A percentile compares a stretch with the other conserved stretches of the same genome.
Conservation (phyloP, 1,140 invertebrate species). For the Drosophila nigrodunni region DNA sequence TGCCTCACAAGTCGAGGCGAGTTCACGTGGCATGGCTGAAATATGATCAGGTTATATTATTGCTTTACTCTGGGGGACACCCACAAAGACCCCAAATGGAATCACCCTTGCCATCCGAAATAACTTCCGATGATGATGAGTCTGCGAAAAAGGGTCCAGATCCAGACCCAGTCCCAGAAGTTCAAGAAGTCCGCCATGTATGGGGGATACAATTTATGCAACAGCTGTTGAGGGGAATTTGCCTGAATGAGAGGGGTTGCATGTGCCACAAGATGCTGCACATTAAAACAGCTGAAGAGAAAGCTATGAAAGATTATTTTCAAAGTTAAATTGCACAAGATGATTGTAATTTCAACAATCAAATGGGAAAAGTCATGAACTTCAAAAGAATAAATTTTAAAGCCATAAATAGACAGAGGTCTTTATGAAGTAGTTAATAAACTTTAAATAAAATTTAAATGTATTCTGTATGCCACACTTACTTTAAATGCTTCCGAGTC, state of each 20-base stretch:
- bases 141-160: neutral
- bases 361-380: neutral
- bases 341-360: conserved; percentile 9
- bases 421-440: neutral
- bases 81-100: conserved; percentile 25
- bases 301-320: conserved; percentile 6
- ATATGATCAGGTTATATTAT: conserved; percentile 68
- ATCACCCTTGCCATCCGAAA: conserved; percentile 24
- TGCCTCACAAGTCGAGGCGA: conserved; percentile 62
- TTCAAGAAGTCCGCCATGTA: neutral
- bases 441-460: too few relatives aligned
- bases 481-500: too few relatives aligned
- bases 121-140: conserved; percentile 25
- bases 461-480: too few relatives aligned
- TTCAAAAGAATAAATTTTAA: neutral
- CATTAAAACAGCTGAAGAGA: conserved; percentile 2
- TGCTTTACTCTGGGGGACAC: conserved; percentile 16
- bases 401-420: neutral
- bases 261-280: conserved; percentile 11
- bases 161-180: neutral
- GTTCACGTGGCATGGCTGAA: conserved; percentile 51
- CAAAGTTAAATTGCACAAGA: conserved; percentile 1
- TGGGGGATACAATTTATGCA: neutral
- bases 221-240: conserved; percentile 9
- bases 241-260: neutral